These are phyloP conservation scores for Apis mellifera DNA, from an alignment of 1,140 invertebrate genomes.

Conservation along the genomic window Amel_HAv3.1 CM009935.2:3960001-3960500, in stretches of 20 bases:
- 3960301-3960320: slow-evolving; percentile 31
- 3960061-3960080: background rate
- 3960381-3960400: background rate
- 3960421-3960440: background rate
- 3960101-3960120: background rate
- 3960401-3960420: slow-evolving; percentile 20
- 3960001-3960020: no score
- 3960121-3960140: background rate
- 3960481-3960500: background rate
- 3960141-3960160: no score
- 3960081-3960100: background rate
- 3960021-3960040: background rate
- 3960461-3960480: background rate
- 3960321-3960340: background rate
- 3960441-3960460: slow-evolving; percentile 3
- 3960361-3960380: slow-evolving; percentile 19
- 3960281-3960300: slow-evolving; percentile 12
- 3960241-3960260: slow-evolving; percentile 29
- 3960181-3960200: slow-evolving; percentile 25
- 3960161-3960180: background rate
- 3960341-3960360: background rate
- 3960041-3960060: background rate
- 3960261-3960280: slow-evolving; percentile 27
- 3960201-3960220: slow-evolving; percentile 25
- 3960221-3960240: slow-evolving; percentile 12